Evolutionary conservation across 2,888 invertebrate species (phyloP), one percentile per base, ranked within the genome.

Genomic region (Aelia acuminata): DNA sequence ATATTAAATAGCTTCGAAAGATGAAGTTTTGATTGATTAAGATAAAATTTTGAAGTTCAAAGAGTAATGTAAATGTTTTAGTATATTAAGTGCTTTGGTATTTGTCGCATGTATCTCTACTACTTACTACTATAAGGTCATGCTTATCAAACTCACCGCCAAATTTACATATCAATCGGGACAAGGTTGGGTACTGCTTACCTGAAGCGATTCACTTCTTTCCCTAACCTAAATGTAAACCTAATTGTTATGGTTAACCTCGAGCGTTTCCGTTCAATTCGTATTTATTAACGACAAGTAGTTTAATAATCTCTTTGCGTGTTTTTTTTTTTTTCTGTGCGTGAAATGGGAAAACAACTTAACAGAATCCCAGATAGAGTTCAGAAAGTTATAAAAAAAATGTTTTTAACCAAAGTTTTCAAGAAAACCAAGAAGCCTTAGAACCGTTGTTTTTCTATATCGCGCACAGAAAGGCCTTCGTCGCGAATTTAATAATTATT

Each of bases 151-250:
- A 47, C 43, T 11, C 39, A 39, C 80, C 43, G 43, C 80, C 80
- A n/a, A 80, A 80, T 80, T 80, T 43, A 10, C 80, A 80, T 80
- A 80, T 80, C 80, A 43, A 80, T 47, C 43, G 43, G 80, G 80
- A 43, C 80, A 80, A 80, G 80, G 80, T 47, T 80, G 43, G n/a
- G 80, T n/a, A 13, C 80, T 22, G 15, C 43, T 43, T 47, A 80
- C 43, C 43, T 35, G 31, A 35, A 0, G 7, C 31, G 18, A 63
- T 18, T 63, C 5, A n/a, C 63, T 43, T 43, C 43, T 43, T 10
- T 31, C 11, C 8, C 31, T 15, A 8, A 35, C 31, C 20, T 70
- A 18, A 35, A 20, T 70, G 11, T 57, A 57, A 8, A 26, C 26
- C 20, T 35, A 8, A 13, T 26, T 3, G 10, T 26, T 26, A 13